These are phyloP conservation scores for Onychorhynchus coronatus DNA, from an alignment of 2,113 vertebrate genomes.

Conservation along the genomic window DNA sequence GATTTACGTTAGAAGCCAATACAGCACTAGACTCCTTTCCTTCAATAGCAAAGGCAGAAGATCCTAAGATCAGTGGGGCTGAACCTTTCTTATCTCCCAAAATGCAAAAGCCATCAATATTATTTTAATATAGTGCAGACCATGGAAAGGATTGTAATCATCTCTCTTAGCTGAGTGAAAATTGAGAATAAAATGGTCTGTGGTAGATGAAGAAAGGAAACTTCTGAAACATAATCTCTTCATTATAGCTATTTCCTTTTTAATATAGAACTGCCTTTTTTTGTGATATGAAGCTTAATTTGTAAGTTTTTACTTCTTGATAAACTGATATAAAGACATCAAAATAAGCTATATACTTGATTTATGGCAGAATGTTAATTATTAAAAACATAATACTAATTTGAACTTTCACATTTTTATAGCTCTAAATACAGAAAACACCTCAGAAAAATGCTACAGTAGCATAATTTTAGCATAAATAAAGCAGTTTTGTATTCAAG, in stretches of 20 bases:
- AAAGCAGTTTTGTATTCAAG: conserved; percentile 1
- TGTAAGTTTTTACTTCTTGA: neutral
- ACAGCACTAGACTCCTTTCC: neutral
- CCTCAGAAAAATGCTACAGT: neutral
- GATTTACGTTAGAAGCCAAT: neutral
- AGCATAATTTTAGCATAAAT: neutral
- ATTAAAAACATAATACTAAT: neutral
- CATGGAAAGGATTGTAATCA: neutral
- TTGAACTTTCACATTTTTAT: neutral
- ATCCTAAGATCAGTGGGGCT: neutral
- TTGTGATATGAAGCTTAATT: neutral
- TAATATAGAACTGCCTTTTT: neutral
- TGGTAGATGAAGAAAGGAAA: neutral
- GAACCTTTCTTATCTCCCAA: neutral
- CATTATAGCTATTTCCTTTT: neutral
- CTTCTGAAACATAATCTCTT: neutral
- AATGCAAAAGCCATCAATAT: neutral
- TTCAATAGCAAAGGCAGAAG: neutral
- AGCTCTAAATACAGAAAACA: neutral
- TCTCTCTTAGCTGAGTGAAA: neutral
- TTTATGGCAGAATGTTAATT: neutral
- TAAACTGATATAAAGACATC: neutral
- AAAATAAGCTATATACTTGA: neutral
- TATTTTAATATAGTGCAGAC: neutral
- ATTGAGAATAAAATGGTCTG: neutral